phyloP scores from a whole-genome alignment of 2,888 invertebrate genomes.

The Idaea biselata region DNA sequence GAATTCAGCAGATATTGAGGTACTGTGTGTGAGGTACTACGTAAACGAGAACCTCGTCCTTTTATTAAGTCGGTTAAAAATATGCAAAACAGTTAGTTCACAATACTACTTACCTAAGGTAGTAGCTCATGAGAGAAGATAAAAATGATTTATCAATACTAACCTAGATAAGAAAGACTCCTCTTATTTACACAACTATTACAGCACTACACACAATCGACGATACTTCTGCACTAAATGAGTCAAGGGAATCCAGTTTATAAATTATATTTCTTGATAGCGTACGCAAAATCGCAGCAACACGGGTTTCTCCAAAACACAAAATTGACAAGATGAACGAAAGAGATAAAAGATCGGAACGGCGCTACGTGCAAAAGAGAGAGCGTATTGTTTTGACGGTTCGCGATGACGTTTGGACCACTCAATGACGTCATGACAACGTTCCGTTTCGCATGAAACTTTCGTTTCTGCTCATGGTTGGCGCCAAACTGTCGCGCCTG shows the following conservation, averaged over 20 bases:
- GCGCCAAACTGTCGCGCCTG: not conserved
- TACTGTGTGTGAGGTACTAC: no score
- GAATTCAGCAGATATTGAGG: no score
- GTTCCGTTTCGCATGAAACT: slow-evolving; percentile 21
- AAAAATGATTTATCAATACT: not conserved
- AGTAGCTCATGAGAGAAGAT: not conserved
- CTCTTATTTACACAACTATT: not conserved
- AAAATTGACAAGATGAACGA: not conserved
- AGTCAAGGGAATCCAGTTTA: not conserved
- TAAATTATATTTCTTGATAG: not conserved
- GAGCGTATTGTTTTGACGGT: slow-evolving; percentile 3
- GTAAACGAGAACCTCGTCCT: no score
- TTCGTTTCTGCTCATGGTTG: not conserved
- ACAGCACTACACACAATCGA: not conserved
- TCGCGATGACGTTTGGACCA: slow-evolving; percentile 22
- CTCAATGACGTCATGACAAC: slow-evolving; percentile 6
- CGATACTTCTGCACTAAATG: not conserved
- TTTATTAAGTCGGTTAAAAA: no score
- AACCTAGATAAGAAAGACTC: not conserved
- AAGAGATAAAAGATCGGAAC: not conserved
- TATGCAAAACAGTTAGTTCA: no score
- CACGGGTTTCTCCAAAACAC: slow-evolving; percentile 11
- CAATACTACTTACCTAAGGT: no score
- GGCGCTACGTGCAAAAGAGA: not conserved
- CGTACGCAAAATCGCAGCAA: not conserved